These are phyloP conservation scores for Aphelenchoides avenae DNA, from an alignment of 1,140 invertebrate genomes.

Conservation along the genomic window DNA sequence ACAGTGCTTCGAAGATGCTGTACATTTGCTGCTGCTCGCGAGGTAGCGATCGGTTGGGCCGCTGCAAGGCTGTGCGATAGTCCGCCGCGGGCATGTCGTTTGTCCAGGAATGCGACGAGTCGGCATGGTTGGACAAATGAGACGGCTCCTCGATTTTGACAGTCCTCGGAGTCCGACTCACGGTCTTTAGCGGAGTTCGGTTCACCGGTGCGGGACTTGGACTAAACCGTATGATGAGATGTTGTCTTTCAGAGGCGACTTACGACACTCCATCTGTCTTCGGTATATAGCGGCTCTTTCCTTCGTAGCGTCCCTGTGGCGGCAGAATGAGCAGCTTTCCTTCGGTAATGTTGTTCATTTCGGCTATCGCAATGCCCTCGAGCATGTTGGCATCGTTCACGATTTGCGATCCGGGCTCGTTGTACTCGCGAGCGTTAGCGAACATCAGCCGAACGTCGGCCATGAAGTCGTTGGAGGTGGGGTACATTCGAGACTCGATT, in stretches of 20 bases:
- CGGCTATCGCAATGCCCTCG: slow-evolving; percentile 21
- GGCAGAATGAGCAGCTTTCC: no score
- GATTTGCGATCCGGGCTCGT: slow-evolving; percentile 90
- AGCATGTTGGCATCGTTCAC: slow-evolving; percentile 68
- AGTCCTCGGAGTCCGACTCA: no score
- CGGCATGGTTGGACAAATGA: no score
- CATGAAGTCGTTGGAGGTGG: slow-evolving; percentile 74
- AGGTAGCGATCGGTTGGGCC: no score
- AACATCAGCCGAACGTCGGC: slow-evolving; percentile 84
- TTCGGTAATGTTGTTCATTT: slow-evolving; percentile 32
- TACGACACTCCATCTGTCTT: no score
- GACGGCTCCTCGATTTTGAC: no score
- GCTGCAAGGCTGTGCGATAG: no score
- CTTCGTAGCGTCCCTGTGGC: no score
- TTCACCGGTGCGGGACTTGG: background rate
- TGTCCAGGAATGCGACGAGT: no score
- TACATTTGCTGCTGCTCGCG: slow-evolving; percentile 22
- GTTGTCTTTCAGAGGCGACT: slow-evolving; percentile 4
- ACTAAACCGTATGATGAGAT: background rate
- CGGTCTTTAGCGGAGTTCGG: no score
- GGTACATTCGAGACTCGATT: slow-evolving; percentile 65
- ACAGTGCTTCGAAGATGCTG: slow-evolving; percentile 32
- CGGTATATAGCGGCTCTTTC: no score
- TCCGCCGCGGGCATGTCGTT: no score
- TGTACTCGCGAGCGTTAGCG: slow-evolving; percentile 88